A percentile compares a stretch with the other conserved stretches of the same genome.
phyloP scores from a whole-genome alignment of 2,888 invertebrate species.

The Agrilus biguttatus region DNA sequence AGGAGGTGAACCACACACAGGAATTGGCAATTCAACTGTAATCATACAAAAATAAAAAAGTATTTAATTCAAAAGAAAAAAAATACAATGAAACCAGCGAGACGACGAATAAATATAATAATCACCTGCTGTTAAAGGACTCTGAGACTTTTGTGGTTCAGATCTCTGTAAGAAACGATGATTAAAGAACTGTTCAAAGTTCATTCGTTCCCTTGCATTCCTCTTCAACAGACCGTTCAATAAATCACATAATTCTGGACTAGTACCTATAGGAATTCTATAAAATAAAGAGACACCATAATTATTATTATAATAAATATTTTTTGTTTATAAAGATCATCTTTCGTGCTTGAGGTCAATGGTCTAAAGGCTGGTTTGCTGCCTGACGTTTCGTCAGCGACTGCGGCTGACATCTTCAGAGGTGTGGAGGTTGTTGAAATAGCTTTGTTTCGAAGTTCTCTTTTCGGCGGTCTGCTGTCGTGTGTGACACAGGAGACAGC shows the following conservation, averaged over 20 bases:
- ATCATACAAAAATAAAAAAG: constrained; percentile 1
- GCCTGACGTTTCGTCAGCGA: too few species aligned
- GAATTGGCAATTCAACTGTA: constrained; percentile 21
- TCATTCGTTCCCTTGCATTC: constrained; percentile 88
- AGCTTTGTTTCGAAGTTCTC: too few species aligned
- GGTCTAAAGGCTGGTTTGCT: too few species aligned
- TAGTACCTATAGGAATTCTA: constrained; percentile 90
- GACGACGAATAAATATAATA: background rate
- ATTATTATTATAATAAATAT: background rate
- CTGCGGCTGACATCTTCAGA: too few species aligned
- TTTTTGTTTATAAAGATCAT: too few species aligned
- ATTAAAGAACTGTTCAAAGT: constrained; percentile 90
- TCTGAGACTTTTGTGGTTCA: constrained; percentile 36
- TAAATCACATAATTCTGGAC: constrained; percentile 75
- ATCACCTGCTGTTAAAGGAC: constrained; percentile 12
- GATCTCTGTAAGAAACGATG: constrained; percentile 77
- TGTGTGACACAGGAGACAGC: too few species aligned
- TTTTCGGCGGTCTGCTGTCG: too few species aligned
- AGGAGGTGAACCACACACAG: constrained; percentile 24
- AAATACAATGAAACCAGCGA: background rate
- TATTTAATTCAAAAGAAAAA: background rate
- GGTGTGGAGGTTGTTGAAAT: too few species aligned
- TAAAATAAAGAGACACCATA: constrained; percentile 15
- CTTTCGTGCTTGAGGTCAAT: too few species aligned
- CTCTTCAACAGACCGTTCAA: constrained; percentile 76